Conservation (phyloP, 2,888 invertebrate genomes). For the Choreutis nemorana region DNA sequence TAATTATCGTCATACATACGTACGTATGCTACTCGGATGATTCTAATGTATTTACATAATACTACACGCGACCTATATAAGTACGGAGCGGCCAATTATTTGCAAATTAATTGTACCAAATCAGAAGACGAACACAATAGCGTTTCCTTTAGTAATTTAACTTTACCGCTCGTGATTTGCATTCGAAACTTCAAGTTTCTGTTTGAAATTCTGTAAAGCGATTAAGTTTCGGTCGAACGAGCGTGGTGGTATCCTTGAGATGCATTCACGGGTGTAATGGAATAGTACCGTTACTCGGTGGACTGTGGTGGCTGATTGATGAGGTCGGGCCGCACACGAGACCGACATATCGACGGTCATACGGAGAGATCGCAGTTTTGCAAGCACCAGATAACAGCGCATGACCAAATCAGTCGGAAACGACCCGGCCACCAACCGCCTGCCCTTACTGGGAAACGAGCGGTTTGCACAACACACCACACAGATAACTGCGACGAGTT, state of each 20-base stretch:
- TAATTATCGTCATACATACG: no score
- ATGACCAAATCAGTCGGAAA: slow-evolving; percentile 19
- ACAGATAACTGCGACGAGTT: no score
- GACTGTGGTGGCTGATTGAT: slow-evolving; percentile 16
- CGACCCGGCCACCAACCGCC: slow-evolving; percentile 13
- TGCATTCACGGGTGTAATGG: slow-evolving; percentile 21
- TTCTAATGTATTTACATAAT: no score
- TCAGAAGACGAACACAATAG: slow-evolving; percentile 31
- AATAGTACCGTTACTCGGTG: slow-evolving; percentile 27
- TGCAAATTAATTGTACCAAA: slow-evolving; percentile 29
- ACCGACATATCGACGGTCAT: slow-evolving; percentile 20
- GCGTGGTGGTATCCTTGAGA: slow-evolving; percentile 23
- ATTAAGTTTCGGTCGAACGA: slow-evolving; percentile 9
- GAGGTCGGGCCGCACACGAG: slow-evolving; percentile 19
- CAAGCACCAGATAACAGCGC: slow-evolving; percentile 19
- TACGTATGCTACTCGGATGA: no score
- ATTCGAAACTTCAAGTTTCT: slow-evolving; percentile 21
- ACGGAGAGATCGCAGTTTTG: slow-evolving; percentile 15
- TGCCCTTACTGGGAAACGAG: slow-evolving; percentile 14
- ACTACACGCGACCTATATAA: slow-evolving; percentile 24
- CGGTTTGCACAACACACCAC: no score
- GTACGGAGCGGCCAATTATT: slow-evolving; percentile 32
- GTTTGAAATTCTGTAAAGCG: slow-evolving; percentile 10
- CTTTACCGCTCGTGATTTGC: slow-evolving; percentile 29
- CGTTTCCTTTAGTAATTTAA: slow-evolving; percentile 24